These are phyloP conservation scores for Chiloscyllium plagiosum DNA, from an alignment of 2,113 vertebrate genomes.

Conservation along the genomic window DNA sequence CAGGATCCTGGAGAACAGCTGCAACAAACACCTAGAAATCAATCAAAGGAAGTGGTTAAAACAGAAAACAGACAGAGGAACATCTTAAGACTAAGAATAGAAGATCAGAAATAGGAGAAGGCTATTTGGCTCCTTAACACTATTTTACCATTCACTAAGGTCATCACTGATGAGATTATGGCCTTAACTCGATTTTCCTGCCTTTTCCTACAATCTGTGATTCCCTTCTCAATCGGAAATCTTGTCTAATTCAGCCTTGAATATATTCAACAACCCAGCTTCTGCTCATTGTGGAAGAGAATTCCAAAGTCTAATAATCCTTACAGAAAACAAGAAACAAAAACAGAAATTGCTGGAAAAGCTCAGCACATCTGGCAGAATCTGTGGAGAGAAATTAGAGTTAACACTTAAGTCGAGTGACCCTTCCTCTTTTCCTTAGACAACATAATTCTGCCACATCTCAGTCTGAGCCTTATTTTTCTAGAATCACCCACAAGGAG, in stretches of 20 bases:
- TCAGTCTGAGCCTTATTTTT: no score
- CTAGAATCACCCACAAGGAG: no score
- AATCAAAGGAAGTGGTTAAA: slow-evolving; percentile 40
- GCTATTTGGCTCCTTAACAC: background rate
- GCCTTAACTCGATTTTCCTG: background rate
- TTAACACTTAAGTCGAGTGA: no score
- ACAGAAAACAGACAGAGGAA: background rate
- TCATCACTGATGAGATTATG: background rate
- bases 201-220: no score
- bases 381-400: no score
- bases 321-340: no score
- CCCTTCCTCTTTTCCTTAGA: no score
- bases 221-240: background rate
- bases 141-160: background rate
- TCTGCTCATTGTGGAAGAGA: background rate
- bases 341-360: no score
- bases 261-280: background rate
- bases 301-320: background rate
- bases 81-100: background rate
- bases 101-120: background rate
- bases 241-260: background rate
- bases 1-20: slow-evolving; percentile 81
- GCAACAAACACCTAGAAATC: slow-evolving; percentile 82
- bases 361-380: no score
- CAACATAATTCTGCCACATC: no score